Base-by-base conservation (phyloP, 2,797 vertebrate genomes). In the Rachycentron canadum region DNA sequence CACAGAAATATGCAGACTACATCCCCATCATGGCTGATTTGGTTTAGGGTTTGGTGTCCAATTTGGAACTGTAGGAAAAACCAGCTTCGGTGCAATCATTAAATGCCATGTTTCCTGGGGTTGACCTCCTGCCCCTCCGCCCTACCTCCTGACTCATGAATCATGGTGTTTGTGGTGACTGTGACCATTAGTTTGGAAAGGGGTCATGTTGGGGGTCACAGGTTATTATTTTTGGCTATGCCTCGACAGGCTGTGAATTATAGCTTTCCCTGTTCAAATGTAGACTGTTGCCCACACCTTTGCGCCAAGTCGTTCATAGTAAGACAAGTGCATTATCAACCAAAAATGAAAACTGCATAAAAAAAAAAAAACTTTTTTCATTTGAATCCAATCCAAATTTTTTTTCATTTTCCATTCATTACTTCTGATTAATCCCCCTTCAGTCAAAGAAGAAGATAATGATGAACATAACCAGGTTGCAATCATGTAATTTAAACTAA, bases 191-290 rank as follows among this genome's bases (percentile, higher is more conserved):
- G 30, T 62, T 73, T 73, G 55, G 23, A 78, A 53, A 71, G 26
- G 47, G 72, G 77, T 80, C 74, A 77, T 47, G 74, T 61, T 36
- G 13, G 59, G 59, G 76, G 78, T 88, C 60, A 67, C 21, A 21
- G 71, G 59, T 66, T 65, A 62, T 62, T 76, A 63, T 75, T 85
- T 64, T 60, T 62, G 38, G 40, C 34, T 16, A 43, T 61, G 60
- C 25, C 43, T 57, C 30, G 28, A 59, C 57, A 26, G 8, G 10
- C 49, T 14, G 23, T 73, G 66, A 82, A 56, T 85, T 83, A 85
- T 57, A 50, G 58, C 49, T 64, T 53, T 38, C 45, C 40, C 64
- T 19, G 59, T 40, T 45, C 12, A 59, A 14, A 53, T 58, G 41
- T 25, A 11, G 8, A 59, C 30, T 23, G 0, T 11, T 19, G 7